A percentile compares a stretch with the other conserved stretches of the same genome.
These are phyloP conservation scores for Aphelocoma californica DNA, from an alignment of 2,797 vertebrate species.

Conservation along the genomic window DNA sequence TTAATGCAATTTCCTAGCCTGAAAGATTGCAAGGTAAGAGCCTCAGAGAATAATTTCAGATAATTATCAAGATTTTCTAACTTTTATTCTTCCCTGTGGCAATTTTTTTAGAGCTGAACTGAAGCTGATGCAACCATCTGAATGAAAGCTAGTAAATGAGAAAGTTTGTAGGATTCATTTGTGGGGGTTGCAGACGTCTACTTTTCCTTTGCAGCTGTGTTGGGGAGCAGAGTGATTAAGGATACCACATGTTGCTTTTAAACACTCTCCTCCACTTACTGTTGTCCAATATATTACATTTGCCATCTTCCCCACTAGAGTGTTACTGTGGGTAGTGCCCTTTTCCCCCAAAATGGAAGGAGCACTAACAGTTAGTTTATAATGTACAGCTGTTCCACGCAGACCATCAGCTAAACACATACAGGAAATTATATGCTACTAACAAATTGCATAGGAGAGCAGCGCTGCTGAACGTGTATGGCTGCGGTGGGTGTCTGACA, in stretches of 20 bases:
- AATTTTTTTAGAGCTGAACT: neutral
- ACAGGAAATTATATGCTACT: neutral
- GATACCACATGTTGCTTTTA: neutral
- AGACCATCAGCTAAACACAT: neutral
- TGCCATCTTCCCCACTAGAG: neutral
- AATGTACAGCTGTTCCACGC: neutral
- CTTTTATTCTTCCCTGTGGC: neutral
- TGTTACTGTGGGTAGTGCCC: neutral
- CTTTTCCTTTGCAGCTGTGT: neutral
- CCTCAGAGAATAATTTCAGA: neutral
- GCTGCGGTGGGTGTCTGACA: neutral
- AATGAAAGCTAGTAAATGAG: neutral
- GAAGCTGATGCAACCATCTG: neutral
- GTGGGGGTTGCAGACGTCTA: neutral
- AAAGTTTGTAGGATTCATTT: neutral
- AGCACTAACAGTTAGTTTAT: neutral
- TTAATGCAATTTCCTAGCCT: conserved; percentile 10
- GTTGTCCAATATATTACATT: neutral
- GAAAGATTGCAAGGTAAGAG: conserved; percentile 10
- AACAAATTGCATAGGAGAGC: conserved; percentile 9
- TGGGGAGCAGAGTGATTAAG: neutral
- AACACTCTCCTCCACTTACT: neutral
- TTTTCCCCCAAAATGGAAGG: neutral
- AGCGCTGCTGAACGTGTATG: rapidly evolving
- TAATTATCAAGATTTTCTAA: conserved; percentile 18